Conservation (phyloP, 2,888 invertebrate genomes). For the Dolichopus griseipennis region DNA sequence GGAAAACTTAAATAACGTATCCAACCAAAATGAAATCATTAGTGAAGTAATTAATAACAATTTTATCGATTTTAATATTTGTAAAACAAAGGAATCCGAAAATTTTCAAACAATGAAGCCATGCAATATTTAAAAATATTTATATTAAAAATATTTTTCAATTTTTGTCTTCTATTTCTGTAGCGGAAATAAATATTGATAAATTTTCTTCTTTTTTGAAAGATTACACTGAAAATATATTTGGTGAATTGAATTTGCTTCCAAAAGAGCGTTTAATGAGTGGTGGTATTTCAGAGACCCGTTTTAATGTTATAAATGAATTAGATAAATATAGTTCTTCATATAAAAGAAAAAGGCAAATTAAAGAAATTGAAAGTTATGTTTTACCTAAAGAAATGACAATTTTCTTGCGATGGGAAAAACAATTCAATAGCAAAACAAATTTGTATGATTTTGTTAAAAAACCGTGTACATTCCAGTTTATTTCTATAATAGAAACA, state of each 20-base stretch:
- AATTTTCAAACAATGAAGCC: neutral
- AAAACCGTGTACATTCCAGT: neutral
- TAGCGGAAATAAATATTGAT: neutral
- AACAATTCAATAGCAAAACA: neutral
- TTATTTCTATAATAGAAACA: neutral
- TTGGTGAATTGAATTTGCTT: too few species aligned
- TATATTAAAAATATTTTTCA: neutral
- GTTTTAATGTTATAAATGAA: neutral
- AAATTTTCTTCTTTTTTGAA: too few species aligned
- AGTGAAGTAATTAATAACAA: conserved; percentile 3
- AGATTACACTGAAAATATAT: too few species aligned
- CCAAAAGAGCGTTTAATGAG: too few species aligned
- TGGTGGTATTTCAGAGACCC: too few species aligned
- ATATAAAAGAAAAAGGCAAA: neutral
- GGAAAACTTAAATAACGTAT: neutral
- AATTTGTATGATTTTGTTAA: neutral
- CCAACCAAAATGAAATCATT: neutral
- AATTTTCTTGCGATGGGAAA: neutral
- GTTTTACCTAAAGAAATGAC: neutral
- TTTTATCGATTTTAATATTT: conserved; percentile 2
- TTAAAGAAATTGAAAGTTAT: neutral
- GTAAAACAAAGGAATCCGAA: neutral
- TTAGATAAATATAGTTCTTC: neutral
- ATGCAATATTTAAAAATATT: too few species aligned
- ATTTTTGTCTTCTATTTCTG: neutral